phyloP scores from a whole-genome alignment of 2,797 vertebrate species.

The Hippopotamyrus pictus region DNA sequence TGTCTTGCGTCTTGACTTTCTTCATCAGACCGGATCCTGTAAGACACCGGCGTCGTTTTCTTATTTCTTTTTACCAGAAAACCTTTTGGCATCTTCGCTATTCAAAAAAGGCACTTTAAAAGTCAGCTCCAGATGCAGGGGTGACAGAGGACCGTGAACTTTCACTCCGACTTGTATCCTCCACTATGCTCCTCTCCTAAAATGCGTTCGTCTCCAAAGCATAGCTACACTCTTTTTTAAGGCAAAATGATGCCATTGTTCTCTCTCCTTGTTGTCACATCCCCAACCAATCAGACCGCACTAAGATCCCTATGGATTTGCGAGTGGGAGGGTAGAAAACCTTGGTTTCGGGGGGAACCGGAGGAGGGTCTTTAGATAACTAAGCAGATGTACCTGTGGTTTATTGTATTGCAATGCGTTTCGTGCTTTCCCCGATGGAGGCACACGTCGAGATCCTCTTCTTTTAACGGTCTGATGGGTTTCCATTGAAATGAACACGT shows the following conservation, averaged over 20 bases:
- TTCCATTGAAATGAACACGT: constrained; percentile 68
- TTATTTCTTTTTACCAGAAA: constrained; percentile 84
- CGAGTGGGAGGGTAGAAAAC: constrained; percentile 54
- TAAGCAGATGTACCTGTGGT: constrained; percentile 81
- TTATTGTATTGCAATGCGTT: constrained; percentile 46
- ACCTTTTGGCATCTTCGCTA: constrained; percentile 76
- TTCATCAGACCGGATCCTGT: constrained; percentile 72
- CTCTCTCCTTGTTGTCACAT: constrained; percentile 61
- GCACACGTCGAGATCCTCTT: constrained; percentile 71
- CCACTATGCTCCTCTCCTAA: constrained; percentile 36
- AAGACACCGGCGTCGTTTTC: constrained; percentile 72
- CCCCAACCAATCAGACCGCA: constrained; percentile 70
- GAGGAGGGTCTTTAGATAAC: constrained; percentile 66
- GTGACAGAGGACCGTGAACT: constrained; percentile 37
- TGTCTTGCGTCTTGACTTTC: constrained; percentile 47
- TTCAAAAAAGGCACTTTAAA: constrained; percentile 49
- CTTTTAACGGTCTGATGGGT: constrained; percentile 72
- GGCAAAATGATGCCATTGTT: constrained; percentile 71
- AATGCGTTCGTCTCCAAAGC: constrained; percentile 45
- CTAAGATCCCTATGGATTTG: constrained; percentile 54
- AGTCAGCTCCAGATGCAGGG: constrained; percentile 36
- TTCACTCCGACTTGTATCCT: constrained; percentile 24
- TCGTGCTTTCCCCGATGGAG: constrained; percentile 40
- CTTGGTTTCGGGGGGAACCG: constrained; percentile 43
- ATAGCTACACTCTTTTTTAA: constrained; percentile 71